These are phyloP conservation scores for Macrosteles quadrilineatus DNA, from an alignment of 1,140 invertebrate species.

Conservation along the genomic window DNA sequence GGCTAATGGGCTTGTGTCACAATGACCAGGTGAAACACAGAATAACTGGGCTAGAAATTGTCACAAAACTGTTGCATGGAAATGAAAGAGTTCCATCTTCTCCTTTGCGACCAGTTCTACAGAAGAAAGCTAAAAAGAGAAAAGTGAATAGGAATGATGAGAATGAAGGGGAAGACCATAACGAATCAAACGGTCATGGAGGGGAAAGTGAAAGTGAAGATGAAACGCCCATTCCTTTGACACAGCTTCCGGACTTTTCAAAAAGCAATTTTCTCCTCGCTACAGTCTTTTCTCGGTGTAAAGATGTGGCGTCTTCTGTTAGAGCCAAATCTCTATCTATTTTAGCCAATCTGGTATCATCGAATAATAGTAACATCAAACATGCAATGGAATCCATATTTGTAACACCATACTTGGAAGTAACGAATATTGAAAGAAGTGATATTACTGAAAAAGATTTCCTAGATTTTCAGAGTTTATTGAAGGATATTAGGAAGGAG, in stretches of 20 bases:
- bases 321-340: constrained; percentile 59
- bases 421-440: not conserved
- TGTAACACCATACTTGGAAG: constrained; percentile 41
- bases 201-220: not conserved
- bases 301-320: constrained; percentile 59
- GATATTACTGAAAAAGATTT: constrained; percentile 19
- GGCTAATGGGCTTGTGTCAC: constrained; percentile 55
- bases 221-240: not conserved
- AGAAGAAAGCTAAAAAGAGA: not conserved
- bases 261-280: constrained; percentile 54
- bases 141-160: not conserved
- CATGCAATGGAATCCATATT: constrained; percentile 53
- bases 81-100: constrained; percentile 41
- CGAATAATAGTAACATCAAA: constrained; percentile 45
- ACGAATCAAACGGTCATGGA: not conserved
- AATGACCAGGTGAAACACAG: constrained; percentile 55
- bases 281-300: constrained; percentile 55
- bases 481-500: constrained; percentile 38
- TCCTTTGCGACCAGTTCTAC: not conserved
- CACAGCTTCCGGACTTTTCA: constrained; percentile 34
- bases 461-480: constrained; percentile 36
- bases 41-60: constrained; percentile 60
- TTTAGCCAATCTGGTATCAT: constrained; percentile 54
- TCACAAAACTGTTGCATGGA: constrained; percentile 52
- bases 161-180: not conserved